Conservation (phyloP, 2,113 vertebrate species). For the Oceanodroma tethys region DNA sequence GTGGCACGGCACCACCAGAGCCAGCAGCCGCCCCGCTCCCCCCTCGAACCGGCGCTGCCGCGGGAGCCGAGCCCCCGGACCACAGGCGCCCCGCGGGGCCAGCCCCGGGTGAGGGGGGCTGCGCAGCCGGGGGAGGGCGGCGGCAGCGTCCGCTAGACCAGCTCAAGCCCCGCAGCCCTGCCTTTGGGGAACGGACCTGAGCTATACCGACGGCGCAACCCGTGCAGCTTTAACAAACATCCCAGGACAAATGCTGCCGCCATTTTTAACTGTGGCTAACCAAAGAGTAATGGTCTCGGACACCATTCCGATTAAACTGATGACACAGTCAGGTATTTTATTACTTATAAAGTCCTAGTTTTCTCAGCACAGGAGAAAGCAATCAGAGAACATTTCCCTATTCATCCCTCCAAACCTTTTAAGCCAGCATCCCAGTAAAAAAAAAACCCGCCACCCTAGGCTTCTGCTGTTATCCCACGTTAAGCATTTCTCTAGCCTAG, state of each 20-base stretch:
- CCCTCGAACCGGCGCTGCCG: fast-evolving
- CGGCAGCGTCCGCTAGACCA: fast-evolving
- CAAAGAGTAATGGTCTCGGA: neutral
- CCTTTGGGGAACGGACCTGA: neutral
- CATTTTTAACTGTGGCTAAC: neutral
- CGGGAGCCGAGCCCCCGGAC: neutral
- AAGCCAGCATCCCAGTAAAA: neutral
- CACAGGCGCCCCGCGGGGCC: neutral
- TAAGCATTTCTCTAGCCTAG: neutral
- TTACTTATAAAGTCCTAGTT: neutral
- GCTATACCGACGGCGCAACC: neutral
- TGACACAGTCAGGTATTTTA: neutral
- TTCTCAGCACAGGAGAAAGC: neutral
- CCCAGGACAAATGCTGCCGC: neutral
- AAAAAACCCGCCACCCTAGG: too few species aligned
- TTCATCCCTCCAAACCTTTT: neutral
- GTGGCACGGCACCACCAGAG: neutral
- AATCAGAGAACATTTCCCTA: neutral
- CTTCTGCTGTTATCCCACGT: neutral
- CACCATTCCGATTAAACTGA: neutral
- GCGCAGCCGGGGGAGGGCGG: fast-evolving
- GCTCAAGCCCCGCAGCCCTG: neutral
- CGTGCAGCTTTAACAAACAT: neutral
- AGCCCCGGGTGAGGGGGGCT: fast-evolving
- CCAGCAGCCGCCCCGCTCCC: fast-evolving